Evolutionary conservation across 2,113 vertebrate genomes (phyloP).

Genomic region (Labeo rohita): DNA sequence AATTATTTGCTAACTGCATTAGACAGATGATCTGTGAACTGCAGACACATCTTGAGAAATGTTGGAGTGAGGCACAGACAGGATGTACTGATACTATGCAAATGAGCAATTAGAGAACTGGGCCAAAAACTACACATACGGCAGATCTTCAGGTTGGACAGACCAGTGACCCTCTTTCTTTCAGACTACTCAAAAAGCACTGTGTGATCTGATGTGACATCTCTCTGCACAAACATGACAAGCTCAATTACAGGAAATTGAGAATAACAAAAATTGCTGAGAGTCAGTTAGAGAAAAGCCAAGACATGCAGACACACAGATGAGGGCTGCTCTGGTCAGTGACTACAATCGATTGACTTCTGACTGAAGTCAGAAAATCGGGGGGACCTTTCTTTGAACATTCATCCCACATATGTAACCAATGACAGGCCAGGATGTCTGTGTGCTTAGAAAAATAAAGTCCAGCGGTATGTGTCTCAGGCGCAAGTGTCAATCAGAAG

Average conservation of each 20-base stretch:
- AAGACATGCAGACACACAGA: slow-evolving; percentile 14
- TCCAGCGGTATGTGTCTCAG: neutral
- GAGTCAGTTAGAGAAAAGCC: neutral
- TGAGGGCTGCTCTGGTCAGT: neutral
- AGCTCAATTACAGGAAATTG: slow-evolving; percentile 32
- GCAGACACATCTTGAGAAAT: neutral
- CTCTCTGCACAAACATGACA: slow-evolving; percentile 21
- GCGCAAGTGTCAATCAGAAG: neutral
- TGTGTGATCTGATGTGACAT: slow-evolving; percentile 25
- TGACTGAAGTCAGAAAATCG: neutral
- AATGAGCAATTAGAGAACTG: neutral
- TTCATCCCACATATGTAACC: slow-evolving; percentile 31
- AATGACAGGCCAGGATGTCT: slow-evolving; percentile 15
- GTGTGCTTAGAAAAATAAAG: slow-evolving; percentile 22
- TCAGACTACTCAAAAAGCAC: neutral
- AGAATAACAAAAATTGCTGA: slow-evolving; percentile 30
- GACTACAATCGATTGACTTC: neutral
- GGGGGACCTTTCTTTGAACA: slow-evolving; percentile 4
- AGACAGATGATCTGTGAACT: neutral
- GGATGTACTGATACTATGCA: neutral
- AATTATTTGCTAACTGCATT: neutral
- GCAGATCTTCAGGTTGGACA: neutral
- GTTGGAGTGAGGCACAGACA: neutral
- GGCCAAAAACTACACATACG: neutral
- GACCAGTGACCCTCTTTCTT: slow-evolving; percentile 6